Base-by-base conservation (phyloP, 2,797 vertebrate genomes). In the Heterohyrax brucei region DNA sequence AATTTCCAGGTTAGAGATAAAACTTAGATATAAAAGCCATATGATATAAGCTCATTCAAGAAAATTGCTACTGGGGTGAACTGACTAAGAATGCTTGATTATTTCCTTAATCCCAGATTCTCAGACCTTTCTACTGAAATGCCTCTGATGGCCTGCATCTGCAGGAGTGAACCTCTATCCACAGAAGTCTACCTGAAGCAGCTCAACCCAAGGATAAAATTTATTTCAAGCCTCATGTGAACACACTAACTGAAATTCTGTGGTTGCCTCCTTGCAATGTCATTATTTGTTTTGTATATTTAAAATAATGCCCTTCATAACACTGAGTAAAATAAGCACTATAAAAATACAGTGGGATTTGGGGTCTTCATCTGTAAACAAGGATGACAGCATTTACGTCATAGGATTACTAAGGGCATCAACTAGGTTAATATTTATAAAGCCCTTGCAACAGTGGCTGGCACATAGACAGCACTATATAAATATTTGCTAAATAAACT, bases 31-130 rank as follows among this genome's bases (percentile, higher is more conserved):
- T 91, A 39, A 91, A 90, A 85, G 28, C 22, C 44, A 50, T 79
- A 64, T 92, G 94, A 46, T 62, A n/a, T 87, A 66, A 84, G 44
- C 76, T 26, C 80, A 48, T 92, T 95, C 10, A 86, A 95, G 48
- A 50, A 93, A 94, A 64, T 89, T 82, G 46, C 30, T 89, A 72
- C 12, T 70, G 76, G 56, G 22, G 2, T 78, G 12, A 84, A 85
- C 68, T 72, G 77, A 21, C 14, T 76, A 91, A 84, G 78, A 88
- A 89, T 87, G 30, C 53, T 76, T 87, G 75, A 26, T 56, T 88
- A 87, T 84, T 84, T 90, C 5, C 66, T 87, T 90, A 90, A 56
- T 78, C 53, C 7, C 9, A 3, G 3, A 3, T 59, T 81, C 44
- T 93, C 62, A 80, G 73, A 70, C 33, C 12, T 92, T 78, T 56